Base-by-base conservation (phyloP, 2,797 vertebrate species). In the Cynodonichthys magdalenae region DNA sequence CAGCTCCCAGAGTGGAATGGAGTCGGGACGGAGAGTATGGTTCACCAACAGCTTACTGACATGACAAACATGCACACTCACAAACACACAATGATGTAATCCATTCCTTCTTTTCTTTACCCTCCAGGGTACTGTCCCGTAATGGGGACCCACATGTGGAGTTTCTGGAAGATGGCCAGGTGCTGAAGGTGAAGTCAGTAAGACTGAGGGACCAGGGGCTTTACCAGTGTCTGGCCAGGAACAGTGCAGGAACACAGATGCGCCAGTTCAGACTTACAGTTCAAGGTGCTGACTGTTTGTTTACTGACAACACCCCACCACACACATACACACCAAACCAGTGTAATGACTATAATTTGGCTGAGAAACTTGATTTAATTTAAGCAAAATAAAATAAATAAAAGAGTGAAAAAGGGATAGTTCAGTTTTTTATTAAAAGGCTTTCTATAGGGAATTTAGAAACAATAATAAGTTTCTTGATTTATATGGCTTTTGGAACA, bases 11-110 rank as follows among this genome's bases (percentile, higher is more conserved):
- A 67, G 91, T 97, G 82, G 94, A 95, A 61, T 97, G 95, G 95
- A 95, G 92, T 82, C 95, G 93, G 1, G 94, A 96, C 0, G 94
- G 94, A 85, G 94, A 95, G 95, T 96, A 78, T 92, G 95, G 89
- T 44, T 53, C 28, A 1, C 39, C n/a, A 14, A n/a, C 19, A 1
- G 12, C 41, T 48, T 46, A 64, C 14, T 53, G 27, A 57, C 6
- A 19, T 61, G 62, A 57, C 66, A 44, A 72, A 66, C 39, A 59
- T n/a, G n/a, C 1, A 19, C 14, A 62, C 1, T n/a, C 14, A 20
- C 17, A 45, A 18, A n/a, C 10, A 10, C 14, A 10, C 5, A 52
- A 18, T 46, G 58, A 71, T 65, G 47, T 4, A 15, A 57, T 17
- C 28, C 20, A 41, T 51, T 27, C 18, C 6, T 59, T 63, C 48